Base-by-base conservation (phyloP, 1,140 invertebrate genomes). In the Trinorchestia longiramus region DNA sequence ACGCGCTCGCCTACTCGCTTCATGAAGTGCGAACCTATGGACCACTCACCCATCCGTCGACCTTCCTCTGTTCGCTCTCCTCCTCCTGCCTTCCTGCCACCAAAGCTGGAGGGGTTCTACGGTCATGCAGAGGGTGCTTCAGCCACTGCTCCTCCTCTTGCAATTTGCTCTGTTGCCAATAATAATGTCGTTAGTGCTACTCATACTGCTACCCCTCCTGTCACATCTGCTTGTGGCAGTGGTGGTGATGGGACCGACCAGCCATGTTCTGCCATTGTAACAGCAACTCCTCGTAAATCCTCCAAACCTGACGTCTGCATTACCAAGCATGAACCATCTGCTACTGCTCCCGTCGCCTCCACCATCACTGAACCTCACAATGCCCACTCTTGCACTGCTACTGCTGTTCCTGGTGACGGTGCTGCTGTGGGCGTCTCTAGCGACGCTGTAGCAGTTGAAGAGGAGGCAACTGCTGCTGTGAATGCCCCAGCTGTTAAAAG, bases 11-110 rank as follows among this genome's bases (percentile, higher is more conserved):
- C 92, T 44, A 94, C 92, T 19, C 92, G 92, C 92, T 11, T 45
- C 3, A n/a, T 94, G 44, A 94, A 94, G 44, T 94, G 92, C 43
- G 92, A 94, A 36, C 92, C 92, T 19, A 94, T 94, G 92, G 92
- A 94, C 44, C 92, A 94, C 92, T 94, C 92, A 8, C 92, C 92
- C 17, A 17, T 45, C 19, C 43, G 44, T 15, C 11, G 92, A 23
- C 43, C 43, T 40, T 43, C 92, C 6, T n/a, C 43, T 47, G 92
- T 94, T 28, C 43, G 92, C 43, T 94, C 92, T 40, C 92, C 92
- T 45, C 44, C 92, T 36, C 92, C 43, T 40, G 43, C 44, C 4
- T 45, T 47, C 44, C 6, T 94, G 44, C 92, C 43, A 0, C 92
- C 92, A 0, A 94, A 94, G 44, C 92, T 45, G 43, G 92, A 94